phyloP scores from a whole-genome alignment of 2,113 vertebrate genomes.

The Carassius carassius region DNA sequence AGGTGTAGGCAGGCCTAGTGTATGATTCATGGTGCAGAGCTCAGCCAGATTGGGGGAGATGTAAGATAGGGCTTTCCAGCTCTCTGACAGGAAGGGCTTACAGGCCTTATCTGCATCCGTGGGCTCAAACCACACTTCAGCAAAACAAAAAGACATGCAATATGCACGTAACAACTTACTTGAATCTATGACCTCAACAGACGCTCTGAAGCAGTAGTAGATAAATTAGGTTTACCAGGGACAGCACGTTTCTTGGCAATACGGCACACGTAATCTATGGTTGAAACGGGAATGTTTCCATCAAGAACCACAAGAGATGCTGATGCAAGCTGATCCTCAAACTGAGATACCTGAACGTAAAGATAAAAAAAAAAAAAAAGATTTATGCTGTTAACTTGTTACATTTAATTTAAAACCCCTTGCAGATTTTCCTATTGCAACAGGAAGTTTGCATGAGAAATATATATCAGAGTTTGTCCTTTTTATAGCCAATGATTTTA shows the following conservation, averaged over 20 bases:
- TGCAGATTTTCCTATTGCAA: not conserved
- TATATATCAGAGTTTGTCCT: too few species aligned
- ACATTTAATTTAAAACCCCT: not conserved
- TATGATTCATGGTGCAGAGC: slow-evolving; percentile 81
- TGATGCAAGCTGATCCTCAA: slow-evolving; percentile 77
- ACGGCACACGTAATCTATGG: slow-evolving; percentile 83
- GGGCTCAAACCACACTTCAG: slow-evolving; percentile 89
- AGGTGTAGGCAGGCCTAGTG: slow-evolving; percentile 77
- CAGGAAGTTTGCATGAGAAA: not conserved
- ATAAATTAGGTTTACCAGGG: slow-evolving; percentile 71
- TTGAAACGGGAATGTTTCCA: slow-evolving; percentile 85
- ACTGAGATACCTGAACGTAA: slow-evolving; percentile 80
- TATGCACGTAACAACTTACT: slow-evolving; percentile 1
- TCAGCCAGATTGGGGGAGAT: slow-evolving; percentile 86
- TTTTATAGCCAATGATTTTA: too few species aligned
- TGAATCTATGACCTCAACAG: not conserved
- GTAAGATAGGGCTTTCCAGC: slow-evolving; percentile 84
- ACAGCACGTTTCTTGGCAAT: slow-evolving; percentile 77
- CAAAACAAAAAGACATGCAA: slow-evolving; percentile 43
- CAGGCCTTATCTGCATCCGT: slow-evolving; percentile 84
- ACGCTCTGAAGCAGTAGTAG: not conserved
- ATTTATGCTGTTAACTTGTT: not conserved
- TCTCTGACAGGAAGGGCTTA: slow-evolving; percentile 86
- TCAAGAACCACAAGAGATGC: slow-evolving; percentile 83
- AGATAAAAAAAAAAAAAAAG: slow-evolving; percentile 14